Conservation (phyloP, 2,888 invertebrate genomes). For the Tipula helvola region DNA sequence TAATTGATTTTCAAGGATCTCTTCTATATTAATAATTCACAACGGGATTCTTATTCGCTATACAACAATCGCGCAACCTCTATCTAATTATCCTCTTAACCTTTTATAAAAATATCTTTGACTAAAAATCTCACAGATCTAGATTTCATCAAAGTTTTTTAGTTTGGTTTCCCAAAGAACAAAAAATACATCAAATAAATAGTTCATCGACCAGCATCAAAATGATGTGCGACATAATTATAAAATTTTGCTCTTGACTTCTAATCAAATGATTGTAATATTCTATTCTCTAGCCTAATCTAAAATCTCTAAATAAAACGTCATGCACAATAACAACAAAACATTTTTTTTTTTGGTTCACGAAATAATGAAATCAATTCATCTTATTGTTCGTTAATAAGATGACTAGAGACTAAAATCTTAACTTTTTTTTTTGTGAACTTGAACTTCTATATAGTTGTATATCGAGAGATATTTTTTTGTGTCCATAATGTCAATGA, state of each 20-base stretch:
- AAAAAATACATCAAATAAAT: neutral
- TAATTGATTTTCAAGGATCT: too few species aligned
- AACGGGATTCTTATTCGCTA: neutral
- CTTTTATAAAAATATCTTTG: neutral
- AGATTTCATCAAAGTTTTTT: neutral
- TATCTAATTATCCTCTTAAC: neutral
- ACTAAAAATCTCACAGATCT: neutral
- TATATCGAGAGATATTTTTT: neutral
- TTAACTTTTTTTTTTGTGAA: neutral
- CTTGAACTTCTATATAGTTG: neutral
- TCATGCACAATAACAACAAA: neutral
- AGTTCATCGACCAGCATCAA: neutral
- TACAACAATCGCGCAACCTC: neutral
- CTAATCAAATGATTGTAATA: neutral
- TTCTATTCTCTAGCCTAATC: neutral
- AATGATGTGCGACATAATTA: neutral
- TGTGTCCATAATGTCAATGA: neutral
- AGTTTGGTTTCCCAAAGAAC: neutral
- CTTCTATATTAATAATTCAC: too few species aligned
- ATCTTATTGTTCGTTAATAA: neutral
- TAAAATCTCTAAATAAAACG: neutral
- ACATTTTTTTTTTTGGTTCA: neutral
- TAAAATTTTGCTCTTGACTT: neutral
- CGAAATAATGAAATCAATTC: neutral
- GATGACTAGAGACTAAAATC: neutral